These are phyloP conservation scores for Orestias chungarensis DNA, from an alignment of 2,797 vertebrate genomes.

Conservation along the genomic window DNA sequence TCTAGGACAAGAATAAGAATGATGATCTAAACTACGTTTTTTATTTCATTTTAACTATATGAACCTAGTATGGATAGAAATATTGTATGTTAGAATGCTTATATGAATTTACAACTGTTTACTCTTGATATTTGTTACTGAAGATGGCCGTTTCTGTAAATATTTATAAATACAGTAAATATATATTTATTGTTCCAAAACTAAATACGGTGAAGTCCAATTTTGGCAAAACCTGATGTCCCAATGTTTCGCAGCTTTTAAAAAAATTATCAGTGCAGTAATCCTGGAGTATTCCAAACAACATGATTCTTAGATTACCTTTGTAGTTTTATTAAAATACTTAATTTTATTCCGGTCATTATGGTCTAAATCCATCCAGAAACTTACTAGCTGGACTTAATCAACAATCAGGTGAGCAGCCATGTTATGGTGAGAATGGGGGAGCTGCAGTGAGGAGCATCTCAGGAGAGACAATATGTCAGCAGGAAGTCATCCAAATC, in stretches of 20 bases:
- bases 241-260: neutral
- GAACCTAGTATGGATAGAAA: neutral
- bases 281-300: too few relatives aligned
- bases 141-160: neutral
- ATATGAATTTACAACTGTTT: neutral
- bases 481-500: neutral
- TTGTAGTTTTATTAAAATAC: neutral
- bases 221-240: neutral
- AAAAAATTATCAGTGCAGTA: too few relatives aligned
- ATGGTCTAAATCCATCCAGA: neutral
- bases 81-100: neutral
- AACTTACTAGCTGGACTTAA: neutral
- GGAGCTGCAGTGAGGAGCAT: neutral
- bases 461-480: too few relatives aligned
- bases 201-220: too few relatives aligned
- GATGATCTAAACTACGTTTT: neutral
- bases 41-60: neutral
- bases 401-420: neutral
- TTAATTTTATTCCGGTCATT: neutral
- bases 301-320: neutral
- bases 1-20: constrained; percentile 37
- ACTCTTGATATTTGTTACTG: neutral
- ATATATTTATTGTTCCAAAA: too few relatives aligned
- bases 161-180: too few relatives aligned
- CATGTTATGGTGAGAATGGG: neutral